phyloP scores from a whole-genome alignment of 2,888 invertebrate species.

The Zaprionus obscuricornis region DNA sequence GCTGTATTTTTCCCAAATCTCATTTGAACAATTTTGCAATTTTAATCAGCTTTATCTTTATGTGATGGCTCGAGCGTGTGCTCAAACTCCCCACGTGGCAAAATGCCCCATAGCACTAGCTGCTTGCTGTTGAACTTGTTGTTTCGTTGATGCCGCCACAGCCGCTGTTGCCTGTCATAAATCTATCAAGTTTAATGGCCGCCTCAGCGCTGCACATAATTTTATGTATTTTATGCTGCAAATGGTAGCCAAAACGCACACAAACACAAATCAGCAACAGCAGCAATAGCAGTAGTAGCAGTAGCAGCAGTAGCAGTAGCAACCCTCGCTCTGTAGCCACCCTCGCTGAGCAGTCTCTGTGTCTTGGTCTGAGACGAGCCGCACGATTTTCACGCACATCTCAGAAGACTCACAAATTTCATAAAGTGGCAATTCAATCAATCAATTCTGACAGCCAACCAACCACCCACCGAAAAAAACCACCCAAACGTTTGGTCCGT shows the following conservation, averaged over 20 bases:
- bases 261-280: constrained; percentile 64
- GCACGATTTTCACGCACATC: constrained; percentile 79
- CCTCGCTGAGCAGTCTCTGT: not conserved
- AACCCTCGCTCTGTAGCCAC: not conserved
- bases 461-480: constrained; percentile 34
- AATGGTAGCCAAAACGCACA: constrained; percentile 69
- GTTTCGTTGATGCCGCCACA: constrained; percentile 31
- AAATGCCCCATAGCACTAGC: not conserved
- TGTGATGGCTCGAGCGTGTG: constrained; percentile 46
- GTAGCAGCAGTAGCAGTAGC: constrained; percentile 2
- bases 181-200: constrained; percentile 83
- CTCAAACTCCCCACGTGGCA: too few species aligned
- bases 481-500: constrained; percentile 30
- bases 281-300: constrained; percentile 24
- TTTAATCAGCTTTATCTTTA: constrained; percentile 70
- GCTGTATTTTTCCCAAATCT: constrained; percentile 55
- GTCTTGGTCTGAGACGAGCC: constrained; percentile 24
- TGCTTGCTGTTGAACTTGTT: constrained; percentile 24
- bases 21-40: constrained; percentile 72
- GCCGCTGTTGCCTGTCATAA: constrained; percentile 72
- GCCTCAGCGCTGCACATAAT: constrained; percentile 81
- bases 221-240: constrained; percentile 81
- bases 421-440: constrained; percentile 83
- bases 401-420: constrained; percentile 83
- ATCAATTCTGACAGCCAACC: constrained; percentile 80